Percentiles rank a stretch among this genome's conserved stretches.
Evolutionary conservation across 2,797 vertebrate species (phyloP).

Genomic region (Loris lydekkerianus): DNA sequence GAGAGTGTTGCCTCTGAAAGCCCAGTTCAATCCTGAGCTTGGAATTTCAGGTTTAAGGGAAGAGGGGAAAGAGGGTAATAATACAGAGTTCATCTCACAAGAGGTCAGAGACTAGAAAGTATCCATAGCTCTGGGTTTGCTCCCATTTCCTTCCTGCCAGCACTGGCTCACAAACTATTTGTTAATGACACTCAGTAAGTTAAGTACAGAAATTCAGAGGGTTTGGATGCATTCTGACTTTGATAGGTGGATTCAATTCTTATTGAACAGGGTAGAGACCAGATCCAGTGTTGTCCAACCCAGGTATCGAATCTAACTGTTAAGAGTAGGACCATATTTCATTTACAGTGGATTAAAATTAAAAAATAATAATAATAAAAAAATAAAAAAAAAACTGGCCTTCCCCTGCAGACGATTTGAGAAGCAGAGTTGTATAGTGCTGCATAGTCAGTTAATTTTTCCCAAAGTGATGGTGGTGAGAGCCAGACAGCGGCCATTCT

Average conservation of each 20-base stretch:
- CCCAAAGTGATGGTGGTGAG: background rate
- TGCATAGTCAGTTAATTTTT: slow-evolving; percentile 41
- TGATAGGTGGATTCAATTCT: background rate
- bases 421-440: background rate
- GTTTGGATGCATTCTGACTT: background rate
- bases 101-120: background rate
- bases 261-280: background rate
- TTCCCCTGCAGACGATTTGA: background rate
- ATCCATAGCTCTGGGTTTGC: background rate
- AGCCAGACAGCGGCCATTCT: background rate
- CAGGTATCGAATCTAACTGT: background rate
- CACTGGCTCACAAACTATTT: background rate
- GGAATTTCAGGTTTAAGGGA: background rate
- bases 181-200: background rate
- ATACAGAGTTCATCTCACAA: background rate
- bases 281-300: background rate
- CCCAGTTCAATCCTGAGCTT: background rate
- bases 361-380: slow-evolving; percentile 34
- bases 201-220: background rate
- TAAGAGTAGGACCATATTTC: background rate
- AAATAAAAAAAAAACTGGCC: background rate
- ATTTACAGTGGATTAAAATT: background rate
- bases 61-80: background rate
- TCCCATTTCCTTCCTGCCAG: background rate
- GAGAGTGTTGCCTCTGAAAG: background rate